Evolutionary conservation across 1,140 invertebrate genomes (phyloP).

Genomic region (Mactra quadrangularis): DNA sequence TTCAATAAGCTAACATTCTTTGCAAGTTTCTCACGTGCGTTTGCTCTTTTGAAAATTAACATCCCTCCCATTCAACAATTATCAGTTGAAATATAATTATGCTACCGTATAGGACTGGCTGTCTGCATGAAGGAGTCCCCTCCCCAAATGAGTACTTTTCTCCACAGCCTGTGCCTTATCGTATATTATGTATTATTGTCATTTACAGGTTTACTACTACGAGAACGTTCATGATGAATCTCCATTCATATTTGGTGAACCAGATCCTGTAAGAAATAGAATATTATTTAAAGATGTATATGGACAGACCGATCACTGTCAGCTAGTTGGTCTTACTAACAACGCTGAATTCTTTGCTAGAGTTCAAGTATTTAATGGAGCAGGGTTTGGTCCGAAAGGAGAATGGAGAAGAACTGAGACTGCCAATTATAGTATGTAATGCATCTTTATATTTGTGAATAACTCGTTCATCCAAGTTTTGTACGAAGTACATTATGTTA

Average conservation of each 20-base stretch:
- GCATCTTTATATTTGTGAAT: too few relatives aligned
- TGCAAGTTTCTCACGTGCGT: too few relatives aligned
- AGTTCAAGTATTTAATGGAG: slow-evolving; percentile 97
- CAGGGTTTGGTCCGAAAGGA: slow-evolving; percentile 96
- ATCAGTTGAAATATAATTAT: too few relatives aligned
- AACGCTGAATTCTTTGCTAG: slow-evolving; percentile 86
- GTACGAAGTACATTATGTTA: not conserved
- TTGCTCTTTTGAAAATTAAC: too few relatives aligned
- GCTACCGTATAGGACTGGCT: too few relatives aligned
- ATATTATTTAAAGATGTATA: slow-evolving; percentile 32
- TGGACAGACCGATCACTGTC: slow-evolving; percentile 19
- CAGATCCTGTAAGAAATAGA: slow-evolving; percentile 10
- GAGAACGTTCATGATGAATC: not conserved
- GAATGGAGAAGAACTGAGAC: slow-evolving; percentile 84
- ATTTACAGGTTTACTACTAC: slow-evolving; percentile 40
- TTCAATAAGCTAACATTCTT: too few relatives aligned
- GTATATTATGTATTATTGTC: slow-evolving; percentile 27
- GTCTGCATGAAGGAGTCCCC: too few relatives aligned
- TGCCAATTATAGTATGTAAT: not conserved
- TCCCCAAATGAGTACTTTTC: too few relatives aligned
- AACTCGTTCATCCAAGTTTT: not conserved
- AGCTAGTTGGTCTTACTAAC: not conserved
- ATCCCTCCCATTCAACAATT: too few relatives aligned
- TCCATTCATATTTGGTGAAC: slow-evolving; percentile 15
- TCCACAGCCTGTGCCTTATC: too few relatives aligned